Evolutionary conservation across 2,888 invertebrate genomes (phyloP), one percentile per base, ranked within the genome.

Genomic region (Ennomos quercinarius): DNA sequence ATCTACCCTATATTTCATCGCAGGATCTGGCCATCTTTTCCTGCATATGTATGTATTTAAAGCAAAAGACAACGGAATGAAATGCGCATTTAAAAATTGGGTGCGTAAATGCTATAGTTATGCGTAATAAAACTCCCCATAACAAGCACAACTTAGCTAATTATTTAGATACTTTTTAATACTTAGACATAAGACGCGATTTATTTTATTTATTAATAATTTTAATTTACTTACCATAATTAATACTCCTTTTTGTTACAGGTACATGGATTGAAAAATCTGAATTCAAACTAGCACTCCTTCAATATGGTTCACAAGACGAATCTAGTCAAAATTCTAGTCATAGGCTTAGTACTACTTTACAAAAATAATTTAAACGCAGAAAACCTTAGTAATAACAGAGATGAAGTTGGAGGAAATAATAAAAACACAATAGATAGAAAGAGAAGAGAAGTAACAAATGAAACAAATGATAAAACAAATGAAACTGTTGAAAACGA

Each of bases 311-410:
- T 9, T 27, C 8, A 4, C 45, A 40, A 46, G 44, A 53, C 39
- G 27, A 39, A 58, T 35, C 43, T 64, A 54, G 39, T 62, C 46
- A 64, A 55, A 12, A 10, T 55, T 46, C 41, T 63, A 56, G 61
- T 64, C 46, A 9, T 51, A 43, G 38, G 6, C 8, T 10, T 58
- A 58, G n/a, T 54, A 4, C 11, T 66, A 40, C 9, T 35, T 13
- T 17, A 43, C 1, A 45, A 45, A 9, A 55, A 53, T 54, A 45
- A 39, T 37, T n/a, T 10, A 12, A 34, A 9, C 8, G 50, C 45
- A 46, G 41, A 50, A 46, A 50, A 35, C 9, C 36, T 13, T 1
- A 38, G 52, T 3, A 9, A 35, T 2, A 47, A 37, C 10, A 38
- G 35, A 37, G 17, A 35, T 36, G n/a, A 40, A 2, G 3, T 37